A percentile compares a stretch with the other conserved stretches of the same genome.
These are phyloP conservation scores for Sardinella longiceps DNA, from an alignment of 2,797 vertebrate species.

Conservation along the genomic window DNA sequence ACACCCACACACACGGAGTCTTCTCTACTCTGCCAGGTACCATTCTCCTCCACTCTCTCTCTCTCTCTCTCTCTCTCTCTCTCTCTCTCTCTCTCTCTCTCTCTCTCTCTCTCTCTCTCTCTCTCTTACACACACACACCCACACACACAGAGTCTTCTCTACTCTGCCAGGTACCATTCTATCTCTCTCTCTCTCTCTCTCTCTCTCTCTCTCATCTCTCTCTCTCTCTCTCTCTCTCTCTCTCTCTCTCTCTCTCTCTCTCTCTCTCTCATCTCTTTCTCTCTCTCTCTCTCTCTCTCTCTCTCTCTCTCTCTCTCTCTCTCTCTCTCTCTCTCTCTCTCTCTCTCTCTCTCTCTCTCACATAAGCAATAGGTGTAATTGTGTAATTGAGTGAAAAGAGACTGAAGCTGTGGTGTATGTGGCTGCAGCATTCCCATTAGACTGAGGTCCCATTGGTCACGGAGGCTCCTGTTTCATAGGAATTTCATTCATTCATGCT, in stretches of 20 bases:
- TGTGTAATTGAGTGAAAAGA: too few species aligned
- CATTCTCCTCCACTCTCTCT: background rate
- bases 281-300: background rate
- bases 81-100: background rate
- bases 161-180: too few species aligned
- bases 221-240: too few species aligned
- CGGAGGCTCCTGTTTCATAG: too few species aligned
- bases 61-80: background rate
- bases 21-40: constrained; percentile 59
- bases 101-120: background rate
- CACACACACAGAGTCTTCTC: background rate
- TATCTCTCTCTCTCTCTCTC: background rate
- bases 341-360: background rate
- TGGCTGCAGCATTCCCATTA: too few species aligned
- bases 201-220: background rate
- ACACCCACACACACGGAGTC: constrained; percentile 64
- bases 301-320: background rate
- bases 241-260: background rate
- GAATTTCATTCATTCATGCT: too few species aligned
- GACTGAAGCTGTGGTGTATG: too few species aligned
- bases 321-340: background rate
- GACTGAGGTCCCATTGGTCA: too few species aligned
- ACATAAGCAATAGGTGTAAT: too few species aligned
- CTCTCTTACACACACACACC: too few species aligned
- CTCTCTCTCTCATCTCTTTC: background rate